Evolutionary conservation across 2,797 vertebrate genomes (phyloP).

Genomic region (Synaphobranchus kaupii): DNA sequence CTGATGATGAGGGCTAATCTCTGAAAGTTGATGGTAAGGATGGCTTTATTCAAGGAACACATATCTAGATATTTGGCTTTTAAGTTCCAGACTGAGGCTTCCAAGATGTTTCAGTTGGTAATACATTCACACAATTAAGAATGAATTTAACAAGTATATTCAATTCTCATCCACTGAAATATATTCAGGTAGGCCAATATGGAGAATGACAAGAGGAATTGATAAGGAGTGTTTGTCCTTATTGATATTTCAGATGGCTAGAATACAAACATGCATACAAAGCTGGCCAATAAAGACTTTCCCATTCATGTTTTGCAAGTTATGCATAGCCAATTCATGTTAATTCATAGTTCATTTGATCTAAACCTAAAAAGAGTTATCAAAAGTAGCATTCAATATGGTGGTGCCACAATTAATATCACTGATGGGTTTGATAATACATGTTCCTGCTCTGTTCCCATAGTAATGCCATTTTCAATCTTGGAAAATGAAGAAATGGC

Average conservation of each 20-base stretch:
- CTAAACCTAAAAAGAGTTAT: slow-evolving; percentile 14
- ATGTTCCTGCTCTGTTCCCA: not conserved
- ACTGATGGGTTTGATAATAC: not conserved
- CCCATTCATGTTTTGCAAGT: not conserved
- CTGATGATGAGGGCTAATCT: not conserved
- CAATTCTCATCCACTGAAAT: not conserved
- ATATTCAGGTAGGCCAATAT: not conserved
- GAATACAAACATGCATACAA: not conserved
- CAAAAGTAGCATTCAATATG: slow-evolving; percentile 9
- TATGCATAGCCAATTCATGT: slow-evolving; percentile 6
- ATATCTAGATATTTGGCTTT: not conserved
- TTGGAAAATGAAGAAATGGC: not conserved
- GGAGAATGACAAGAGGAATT: not conserved
- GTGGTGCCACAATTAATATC: slow-evolving; percentile 2
- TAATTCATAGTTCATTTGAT: slow-evolving; percentile 9
- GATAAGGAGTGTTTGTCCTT: slow-evolving; percentile 3
- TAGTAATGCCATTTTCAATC: slow-evolving; percentile 16
- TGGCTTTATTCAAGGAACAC: not conserved
- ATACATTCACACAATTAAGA: not conserved
- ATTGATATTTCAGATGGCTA: not conserved
- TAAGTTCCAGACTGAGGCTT: not conserved
- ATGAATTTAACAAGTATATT: not conserved
- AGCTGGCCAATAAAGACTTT: not conserved
- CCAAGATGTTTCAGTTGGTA: not conserved
- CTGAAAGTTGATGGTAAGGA: not conserved